Evolutionary conservation across 2,797 vertebrate species (phyloP).

Genomic region (Notolabrus celidotus): DNA sequence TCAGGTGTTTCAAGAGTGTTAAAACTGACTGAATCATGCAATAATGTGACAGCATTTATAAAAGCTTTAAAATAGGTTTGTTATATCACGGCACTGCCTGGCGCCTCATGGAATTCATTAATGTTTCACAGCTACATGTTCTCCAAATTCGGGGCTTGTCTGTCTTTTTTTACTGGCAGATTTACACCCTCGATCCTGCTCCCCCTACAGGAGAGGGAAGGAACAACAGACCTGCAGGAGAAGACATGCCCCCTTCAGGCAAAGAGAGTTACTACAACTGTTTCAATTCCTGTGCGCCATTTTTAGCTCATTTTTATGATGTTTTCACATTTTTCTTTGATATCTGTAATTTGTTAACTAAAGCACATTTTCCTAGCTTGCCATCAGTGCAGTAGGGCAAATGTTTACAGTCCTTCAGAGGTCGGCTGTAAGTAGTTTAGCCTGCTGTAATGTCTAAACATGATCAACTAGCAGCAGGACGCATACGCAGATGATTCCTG

Average conservation of each 20-base stretch:
- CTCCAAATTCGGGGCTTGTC: background rate
- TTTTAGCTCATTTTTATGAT: too few species aligned
- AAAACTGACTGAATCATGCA: background rate
- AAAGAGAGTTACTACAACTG: background rate
- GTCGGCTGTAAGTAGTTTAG: too few species aligned
- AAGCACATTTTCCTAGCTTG: too few species aligned
- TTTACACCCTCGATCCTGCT: background rate
- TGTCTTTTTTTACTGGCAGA: background rate
- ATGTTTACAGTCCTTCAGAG: too few species aligned
- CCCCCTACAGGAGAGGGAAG: background rate
- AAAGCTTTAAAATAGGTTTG: conserved; percentile 17
- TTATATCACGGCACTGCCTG: conserved; percentile 13
- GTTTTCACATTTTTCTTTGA: too few species aligned
- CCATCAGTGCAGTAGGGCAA: too few species aligned
- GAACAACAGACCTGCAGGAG: background rate
- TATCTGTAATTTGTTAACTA: too few species aligned
- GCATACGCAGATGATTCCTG: too few species aligned
- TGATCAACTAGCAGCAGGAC: too few species aligned
- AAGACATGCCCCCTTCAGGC: background rate
- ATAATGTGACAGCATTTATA: background rate
- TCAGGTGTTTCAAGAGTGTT: conserved; percentile 16
- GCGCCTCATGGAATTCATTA: background rate
- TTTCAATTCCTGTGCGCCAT: background rate
- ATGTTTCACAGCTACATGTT: background rate
- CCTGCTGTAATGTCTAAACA: too few species aligned